Conservation (phyloP, 1,140 invertebrate genomes). For the Trachymyrmex septentrionalis region DNA sequence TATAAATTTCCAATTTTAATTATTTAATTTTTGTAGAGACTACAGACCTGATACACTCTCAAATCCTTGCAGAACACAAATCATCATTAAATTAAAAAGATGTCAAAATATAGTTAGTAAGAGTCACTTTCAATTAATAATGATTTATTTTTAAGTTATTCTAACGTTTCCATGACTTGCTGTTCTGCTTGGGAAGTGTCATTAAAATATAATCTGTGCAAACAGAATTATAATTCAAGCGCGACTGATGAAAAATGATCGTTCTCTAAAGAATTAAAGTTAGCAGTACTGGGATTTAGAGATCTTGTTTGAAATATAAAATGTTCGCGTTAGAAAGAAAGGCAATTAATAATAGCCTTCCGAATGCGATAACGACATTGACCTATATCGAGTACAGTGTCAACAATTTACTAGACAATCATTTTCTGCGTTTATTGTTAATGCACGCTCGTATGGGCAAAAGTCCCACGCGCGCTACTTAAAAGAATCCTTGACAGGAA, state of each 20-base stretch:
- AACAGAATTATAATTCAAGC: neutral
- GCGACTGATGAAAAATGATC: neutral
- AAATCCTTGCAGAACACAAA: too few species aligned
- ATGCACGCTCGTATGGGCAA: slow-evolving; percentile 39
- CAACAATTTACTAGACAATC: slow-evolving; percentile 16
- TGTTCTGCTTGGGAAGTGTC: neutral
- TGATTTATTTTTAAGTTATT: too few species aligned
- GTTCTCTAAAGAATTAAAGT: neutral
- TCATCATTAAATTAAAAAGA: too few species aligned
- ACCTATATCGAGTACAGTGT: neutral
- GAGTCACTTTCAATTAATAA: too few species aligned
- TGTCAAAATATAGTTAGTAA: too few species aligned
- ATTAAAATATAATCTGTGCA: neutral
- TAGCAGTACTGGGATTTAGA: neutral
- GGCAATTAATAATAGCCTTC: neutral
- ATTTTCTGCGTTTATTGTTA: slow-evolving; percentile 45
- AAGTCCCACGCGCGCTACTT: slow-evolving; percentile 43
- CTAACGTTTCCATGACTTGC: too few species aligned
- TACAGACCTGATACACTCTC: too few species aligned
- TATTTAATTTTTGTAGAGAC: too few species aligned
- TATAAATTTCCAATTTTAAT: too few species aligned
- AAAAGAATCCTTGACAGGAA: slow-evolving; percentile 52
- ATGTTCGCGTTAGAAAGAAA: neutral
- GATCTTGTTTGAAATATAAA: neutral
- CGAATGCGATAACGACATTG: neutral